Evolutionary conservation across 23 tunicate species (phyloP).

Genomic region (Halocynthia aurantium): DNA sequence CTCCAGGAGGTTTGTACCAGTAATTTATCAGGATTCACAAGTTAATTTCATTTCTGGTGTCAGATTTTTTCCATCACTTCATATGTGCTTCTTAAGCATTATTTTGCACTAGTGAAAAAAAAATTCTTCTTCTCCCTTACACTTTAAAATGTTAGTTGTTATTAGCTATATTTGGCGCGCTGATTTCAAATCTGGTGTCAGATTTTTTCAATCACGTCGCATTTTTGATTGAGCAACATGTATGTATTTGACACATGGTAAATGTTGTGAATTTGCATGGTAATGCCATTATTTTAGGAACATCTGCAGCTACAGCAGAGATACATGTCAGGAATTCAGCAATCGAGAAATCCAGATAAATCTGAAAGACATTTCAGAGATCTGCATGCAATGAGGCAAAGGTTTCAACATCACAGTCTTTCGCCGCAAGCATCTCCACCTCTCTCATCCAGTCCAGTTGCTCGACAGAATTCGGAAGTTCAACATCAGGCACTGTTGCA

Average conservation of each 20-base stretch:
- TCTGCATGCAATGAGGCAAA: slow-evolving; percentile 54
- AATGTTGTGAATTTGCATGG: too few relatives aligned
- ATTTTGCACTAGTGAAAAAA: too few relatives aligned
- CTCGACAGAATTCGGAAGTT: slow-evolving; percentile 35
- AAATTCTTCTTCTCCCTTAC: too few relatives aligned
- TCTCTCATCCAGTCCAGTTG: slow-evolving; percentile 64
- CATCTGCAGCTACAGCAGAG: slow-evolving; percentile 66
- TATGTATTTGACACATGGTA: too few relatives aligned
- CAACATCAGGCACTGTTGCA: slow-evolving; percentile 71
- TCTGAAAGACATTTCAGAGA: slow-evolving; percentile 56
- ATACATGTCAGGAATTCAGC: slow-evolving; percentile 23
- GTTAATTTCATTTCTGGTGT: background rate
- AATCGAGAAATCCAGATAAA: slow-evolving; percentile 25
- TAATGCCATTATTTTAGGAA: slow-evolving; percentile 37
- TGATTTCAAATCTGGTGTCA: too few relatives aligned
- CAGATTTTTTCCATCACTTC: background rate
- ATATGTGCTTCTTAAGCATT: too few relatives aligned
- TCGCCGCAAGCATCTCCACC: slow-evolving; percentile 91
- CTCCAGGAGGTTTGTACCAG: slow-evolving; percentile 23
- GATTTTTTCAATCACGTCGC: too few relatives aligned
- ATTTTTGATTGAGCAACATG: too few relatives aligned
- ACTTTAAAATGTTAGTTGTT: too few relatives aligned
- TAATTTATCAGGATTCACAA: background rate
- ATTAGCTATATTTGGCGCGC: too few relatives aligned
- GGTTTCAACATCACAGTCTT: slow-evolving; percentile 44